A percentile compares a stretch with the other conserved stretches of the same genome.
These are phyloP conservation scores for Limnephilus marmoratus DNA, from an alignment of 2,888 invertebrate genomes.

Conservation along the genomic window DNA sequence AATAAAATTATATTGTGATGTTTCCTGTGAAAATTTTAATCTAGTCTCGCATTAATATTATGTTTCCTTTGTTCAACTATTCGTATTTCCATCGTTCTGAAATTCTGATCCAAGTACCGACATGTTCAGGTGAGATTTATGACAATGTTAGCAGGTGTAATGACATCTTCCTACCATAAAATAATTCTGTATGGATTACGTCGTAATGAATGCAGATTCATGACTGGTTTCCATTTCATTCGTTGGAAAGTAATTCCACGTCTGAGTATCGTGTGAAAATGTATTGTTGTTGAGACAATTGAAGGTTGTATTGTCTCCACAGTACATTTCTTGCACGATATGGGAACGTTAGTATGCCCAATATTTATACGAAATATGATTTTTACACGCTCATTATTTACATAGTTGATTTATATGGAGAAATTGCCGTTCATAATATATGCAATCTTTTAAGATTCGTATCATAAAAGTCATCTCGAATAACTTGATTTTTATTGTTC, in stretches of 20 bases:
- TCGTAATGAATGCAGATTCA: not conserved
- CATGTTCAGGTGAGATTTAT: not conserved
- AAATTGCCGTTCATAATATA: not conserved
- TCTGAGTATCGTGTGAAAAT: not conserved
- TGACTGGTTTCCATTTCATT: slow-evolving; percentile 52
- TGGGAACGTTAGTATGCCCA: not conserved
- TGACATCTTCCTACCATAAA: not conserved
- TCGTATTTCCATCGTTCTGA: not conserved
- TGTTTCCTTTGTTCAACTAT: not conserved
- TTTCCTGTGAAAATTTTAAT: not conserved
- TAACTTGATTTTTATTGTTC: too few relatives aligned
- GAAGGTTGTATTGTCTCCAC: slow-evolving; percentile 29
- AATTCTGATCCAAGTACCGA: not conserved
- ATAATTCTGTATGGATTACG: not conserved
- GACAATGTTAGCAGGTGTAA: not conserved
- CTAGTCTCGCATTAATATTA: not conserved
- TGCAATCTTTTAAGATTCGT: not conserved
- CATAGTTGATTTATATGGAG: not conserved
- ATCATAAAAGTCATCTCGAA: too few relatives aligned
- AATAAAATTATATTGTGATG: not conserved
- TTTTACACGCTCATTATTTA: not conserved
- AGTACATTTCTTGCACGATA: slow-evolving; percentile 16
- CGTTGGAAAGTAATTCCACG: slow-evolving; percentile 50
- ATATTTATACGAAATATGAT: not conserved
- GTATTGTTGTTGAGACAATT: not conserved